phyloP scores from a whole-genome alignment of 2,797 vertebrate species.

The Picus viridis region DNA sequence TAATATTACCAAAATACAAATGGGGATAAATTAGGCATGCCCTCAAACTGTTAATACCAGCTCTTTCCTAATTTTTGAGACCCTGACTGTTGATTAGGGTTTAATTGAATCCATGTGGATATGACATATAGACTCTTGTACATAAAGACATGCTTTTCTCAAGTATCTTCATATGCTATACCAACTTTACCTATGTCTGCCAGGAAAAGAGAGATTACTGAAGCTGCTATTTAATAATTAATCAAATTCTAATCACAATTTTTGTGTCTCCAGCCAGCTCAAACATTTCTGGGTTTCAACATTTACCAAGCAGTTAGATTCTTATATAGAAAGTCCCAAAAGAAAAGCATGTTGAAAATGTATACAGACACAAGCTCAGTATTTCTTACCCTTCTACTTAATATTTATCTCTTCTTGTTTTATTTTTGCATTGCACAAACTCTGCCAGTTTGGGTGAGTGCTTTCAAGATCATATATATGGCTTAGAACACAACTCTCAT shows the following conservation, averaged over 20 bases:
- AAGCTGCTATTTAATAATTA: slow-evolving; percentile 38
- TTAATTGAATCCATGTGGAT: slow-evolving; percentile 14
- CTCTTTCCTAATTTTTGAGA: neutral
- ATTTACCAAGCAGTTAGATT: neutral
- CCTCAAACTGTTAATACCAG: neutral
- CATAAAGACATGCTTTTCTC: neutral
- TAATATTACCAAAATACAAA: neutral
- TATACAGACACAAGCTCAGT: neutral
- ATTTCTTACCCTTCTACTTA: neutral
- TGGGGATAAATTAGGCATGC: neutral
- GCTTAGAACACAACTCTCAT: neutral
- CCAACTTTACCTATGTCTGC: neutral
- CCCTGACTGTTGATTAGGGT: neutral
- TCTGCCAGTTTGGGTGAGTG: neutral
- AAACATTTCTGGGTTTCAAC: neutral
- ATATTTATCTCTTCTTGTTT: neutral
- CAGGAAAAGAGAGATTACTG: slow-evolving; percentile 5
- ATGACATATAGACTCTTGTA: neutral
- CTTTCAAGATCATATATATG: neutral
- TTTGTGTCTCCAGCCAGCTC: neutral
- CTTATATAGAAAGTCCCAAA: neutral
- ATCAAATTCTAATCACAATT: neutral
- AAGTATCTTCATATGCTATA: neutral
- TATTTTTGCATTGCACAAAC: neutral
- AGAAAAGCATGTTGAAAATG: neutral